Base-by-base conservation (phyloP, 2,113 vertebrate species). In the Hippocampus mohnikei region DNA sequence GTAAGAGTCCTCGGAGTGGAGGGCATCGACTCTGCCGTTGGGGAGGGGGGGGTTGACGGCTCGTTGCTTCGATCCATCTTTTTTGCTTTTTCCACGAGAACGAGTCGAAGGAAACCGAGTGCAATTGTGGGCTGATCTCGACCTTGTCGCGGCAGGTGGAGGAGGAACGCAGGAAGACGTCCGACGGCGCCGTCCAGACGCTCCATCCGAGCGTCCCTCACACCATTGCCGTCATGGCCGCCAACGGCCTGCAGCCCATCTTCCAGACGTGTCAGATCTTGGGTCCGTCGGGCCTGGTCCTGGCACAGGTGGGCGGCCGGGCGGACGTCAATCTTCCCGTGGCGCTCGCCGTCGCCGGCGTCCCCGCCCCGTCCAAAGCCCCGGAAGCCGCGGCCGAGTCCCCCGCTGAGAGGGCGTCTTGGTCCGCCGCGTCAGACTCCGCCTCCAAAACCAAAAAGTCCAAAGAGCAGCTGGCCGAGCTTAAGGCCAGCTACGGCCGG, bases 201-300 rank as follows among this genome's bases (percentile, higher is more conserved):
- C 56, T 59, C 3, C 55, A 25, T 25, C 0, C 42, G 42, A 64
- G 62, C 48, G 92, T 96, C 64, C 95, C 95, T 44, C 96, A 97
- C 90, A 98, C 97, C 70, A 98, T 99, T 87, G 97, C 96, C 0
- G 97, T 99, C 74, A 98, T 97, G 66, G 44, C 48, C 0, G 87
- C 92, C 76, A 97, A 96, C 56, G 95, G 97, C 20, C 89, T 99
- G 37, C 95, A 95, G 87, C 96, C 96, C 29, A 96, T 99, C 82
- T 93, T 99, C 84, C 96, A 99, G 91, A 96, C 97, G 0, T 99
- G 96, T 87, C 97, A 98, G 91, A 96, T 99, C 53, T 95, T 99
- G 5, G 97, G 96, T 16, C 97, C 98, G 84, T 94, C 96, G 0
- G 95, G 97, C 25, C 93, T 99, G 11, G 95, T 99, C 42, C 93